A percentile compares a stretch with the other conserved stretches of the same genome.
Conservation (phyloP, 2,888 invertebrate species). For the Anthrax anthrax region DNA sequence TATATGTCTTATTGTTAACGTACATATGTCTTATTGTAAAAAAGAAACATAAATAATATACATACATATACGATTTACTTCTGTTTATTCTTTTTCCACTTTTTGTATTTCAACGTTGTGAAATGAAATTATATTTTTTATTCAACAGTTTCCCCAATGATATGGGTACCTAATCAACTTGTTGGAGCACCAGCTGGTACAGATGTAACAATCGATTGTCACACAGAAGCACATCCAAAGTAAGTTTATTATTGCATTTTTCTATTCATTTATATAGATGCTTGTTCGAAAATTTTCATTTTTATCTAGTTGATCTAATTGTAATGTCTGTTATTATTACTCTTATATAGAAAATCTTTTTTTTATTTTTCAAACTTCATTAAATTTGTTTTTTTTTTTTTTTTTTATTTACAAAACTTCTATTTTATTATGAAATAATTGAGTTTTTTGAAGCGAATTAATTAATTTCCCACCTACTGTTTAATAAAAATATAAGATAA, state of each 20-base stretch:
- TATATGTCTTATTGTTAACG: neutral
- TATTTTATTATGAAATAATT: too few relatives aligned
- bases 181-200: conserved; percentile 83
- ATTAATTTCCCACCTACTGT: too few relatives aligned
- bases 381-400: neutral
- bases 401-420: too few relatives aligned
- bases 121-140: conserved; percentile 13
- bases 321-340: too few relatives aligned
- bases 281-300: too few relatives aligned
- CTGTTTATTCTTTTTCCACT: conserved; percentile 2
- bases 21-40: too few relatives aligned
- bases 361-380: neutral
- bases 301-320: too few relatives aligned
- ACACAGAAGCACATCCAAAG: conserved; percentile 78
- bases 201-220: conserved; percentile 84
- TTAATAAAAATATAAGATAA: too few relatives aligned
- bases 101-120: conserved; percentile 15
- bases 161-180: conserved; percentile 87
- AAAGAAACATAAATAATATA: too few relatives aligned
- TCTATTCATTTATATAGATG: neutral
- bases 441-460: too few relatives aligned
- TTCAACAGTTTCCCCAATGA: conserved; percentile 83
- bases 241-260: conserved; percentile 18
- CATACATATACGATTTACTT: neutral
- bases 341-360: neutral